Evolutionary conservation across 2,888 invertebrate species (phyloP).

Genomic region (Ptychoptera contaminata): DNA sequence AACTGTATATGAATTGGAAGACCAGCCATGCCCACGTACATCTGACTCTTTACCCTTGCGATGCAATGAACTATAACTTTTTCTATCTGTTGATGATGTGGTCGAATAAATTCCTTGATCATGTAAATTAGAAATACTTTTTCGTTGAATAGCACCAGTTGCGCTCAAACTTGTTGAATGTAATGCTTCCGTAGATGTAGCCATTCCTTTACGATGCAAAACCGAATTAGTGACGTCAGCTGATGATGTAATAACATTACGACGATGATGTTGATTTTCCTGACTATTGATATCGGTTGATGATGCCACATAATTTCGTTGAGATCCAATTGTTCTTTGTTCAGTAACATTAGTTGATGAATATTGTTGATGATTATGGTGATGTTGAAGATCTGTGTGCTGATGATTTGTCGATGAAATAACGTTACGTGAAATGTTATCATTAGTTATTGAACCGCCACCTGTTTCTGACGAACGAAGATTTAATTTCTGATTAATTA

Average conservation of each 20-base stretch:
- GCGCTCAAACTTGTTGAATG: constrained; percentile 47
- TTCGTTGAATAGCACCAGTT: constrained; percentile 62
- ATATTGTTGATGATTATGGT: constrained; percentile 13
- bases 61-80: constrained; percentile 65
- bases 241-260: constrained; percentile 56
- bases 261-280: constrained; percentile 42
- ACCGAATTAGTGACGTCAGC: constrained; percentile 62
- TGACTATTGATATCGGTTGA: constrained; percentile 10
- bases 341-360: constrained; percentile 2
- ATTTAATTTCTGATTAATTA: constrained; percentile 7
- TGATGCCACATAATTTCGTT: constrained; percentile 9
- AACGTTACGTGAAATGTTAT: neutral
- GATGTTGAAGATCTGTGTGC: neutral
- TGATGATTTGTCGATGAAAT: neutral
- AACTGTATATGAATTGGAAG: constrained; percentile 35
- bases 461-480: neutral
- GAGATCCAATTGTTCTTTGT: constrained; percentile 8
- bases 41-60: constrained; percentile 46
- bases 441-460: neutral
- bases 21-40: constrained; percentile 31
- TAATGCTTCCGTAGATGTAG: constrained; percentile 52
- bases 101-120: constrained; percentile 55
- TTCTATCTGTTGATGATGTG: constrained; percentile 51
- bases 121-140: constrained; percentile 63
- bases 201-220: constrained; percentile 55